Evolutionary conservation across 2,113 vertebrate genomes (phyloP).

Genomic region (Narcine bancroftii): DNA sequence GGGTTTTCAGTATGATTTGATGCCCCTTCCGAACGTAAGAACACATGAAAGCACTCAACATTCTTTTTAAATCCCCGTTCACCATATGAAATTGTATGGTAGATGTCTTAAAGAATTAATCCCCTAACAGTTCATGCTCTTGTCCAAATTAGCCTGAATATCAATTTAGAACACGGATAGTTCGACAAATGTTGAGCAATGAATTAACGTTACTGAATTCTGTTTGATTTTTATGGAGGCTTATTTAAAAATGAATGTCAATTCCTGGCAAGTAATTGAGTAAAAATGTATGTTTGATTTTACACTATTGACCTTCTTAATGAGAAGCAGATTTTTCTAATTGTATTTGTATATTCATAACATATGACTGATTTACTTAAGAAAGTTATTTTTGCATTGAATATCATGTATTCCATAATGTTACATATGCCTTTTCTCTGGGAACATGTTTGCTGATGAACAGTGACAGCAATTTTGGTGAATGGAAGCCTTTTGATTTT

Average conservation of each 20-base stretch:
- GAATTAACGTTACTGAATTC: not conserved
- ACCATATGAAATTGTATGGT: not conserved
- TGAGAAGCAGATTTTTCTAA: conserved; percentile 19
- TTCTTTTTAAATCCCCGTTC: not conserved
- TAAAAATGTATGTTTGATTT: conserved; percentile 1
- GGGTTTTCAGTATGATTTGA: not conserved
- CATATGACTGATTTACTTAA: not conserved
- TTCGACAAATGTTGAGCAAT: not conserved
- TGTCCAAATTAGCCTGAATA: not conserved
- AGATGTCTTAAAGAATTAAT: conserved; percentile 6
- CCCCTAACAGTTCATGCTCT: not conserved
- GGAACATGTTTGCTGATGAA: not conserved
- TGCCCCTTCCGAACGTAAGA: not conserved
- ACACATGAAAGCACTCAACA: conserved; percentile 17
- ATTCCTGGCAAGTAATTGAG: not conserved
- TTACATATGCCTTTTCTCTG: conserved; percentile 14
- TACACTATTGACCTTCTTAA: not conserved
- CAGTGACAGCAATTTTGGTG: not conserved
- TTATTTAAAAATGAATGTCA: not conserved
- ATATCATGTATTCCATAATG: not conserved
- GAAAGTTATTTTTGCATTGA: conserved; percentile 18
- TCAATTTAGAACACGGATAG: conserved; percentile 6
- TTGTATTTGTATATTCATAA: conserved; percentile 17
- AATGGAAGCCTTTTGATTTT: not conserved
- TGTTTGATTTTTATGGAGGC: not conserved